Conservation (phyloP, 2,113 vertebrate genomes). For the Rhabdornis inornatus region DNA sequence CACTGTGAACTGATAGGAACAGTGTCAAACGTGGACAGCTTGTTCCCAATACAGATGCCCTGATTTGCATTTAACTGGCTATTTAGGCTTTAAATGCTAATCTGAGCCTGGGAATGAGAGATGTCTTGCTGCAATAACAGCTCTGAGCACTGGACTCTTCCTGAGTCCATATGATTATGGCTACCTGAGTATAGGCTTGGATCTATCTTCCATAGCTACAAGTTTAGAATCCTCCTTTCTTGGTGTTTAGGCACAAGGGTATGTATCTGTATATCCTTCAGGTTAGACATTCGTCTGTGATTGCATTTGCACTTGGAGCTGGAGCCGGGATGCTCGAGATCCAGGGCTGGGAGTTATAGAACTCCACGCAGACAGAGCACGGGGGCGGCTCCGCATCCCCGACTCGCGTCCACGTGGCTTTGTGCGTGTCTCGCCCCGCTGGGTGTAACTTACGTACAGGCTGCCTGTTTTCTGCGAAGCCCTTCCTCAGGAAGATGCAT, state of each 20-base stretch:
- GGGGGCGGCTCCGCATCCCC: not conserved
- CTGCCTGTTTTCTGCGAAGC: constrained; percentile 94
- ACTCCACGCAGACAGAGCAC: not conserved
- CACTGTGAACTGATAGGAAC: not conserved
- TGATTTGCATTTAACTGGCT: constrained; percentile 4
- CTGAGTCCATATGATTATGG: not conserved
- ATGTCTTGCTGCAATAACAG: not conserved
- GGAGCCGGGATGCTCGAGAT: not conserved
- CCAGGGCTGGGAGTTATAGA: not conserved
- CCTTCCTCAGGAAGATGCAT: constrained; percentile 98
- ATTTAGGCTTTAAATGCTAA: constrained; percentile 10
- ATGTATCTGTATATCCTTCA: not conserved
- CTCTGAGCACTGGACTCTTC: not conserved
- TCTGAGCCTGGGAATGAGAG: not conserved
- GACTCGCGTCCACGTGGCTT: not conserved
- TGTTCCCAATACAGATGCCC: not conserved
- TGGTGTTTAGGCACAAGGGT: not conserved
- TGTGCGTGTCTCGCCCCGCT: not conserved
- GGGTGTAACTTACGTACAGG: constrained; percentile 96
- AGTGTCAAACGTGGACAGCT: not conserved
- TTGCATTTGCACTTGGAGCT: not conserved
- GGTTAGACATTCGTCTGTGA: not conserved
- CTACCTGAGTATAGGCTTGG: not conserved
- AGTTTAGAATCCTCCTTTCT: not conserved
- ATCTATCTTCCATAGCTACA: not conserved